Conservation (phyloP, 2,888 invertebrate genomes). For the Tetheella fluctuosa region DNA sequence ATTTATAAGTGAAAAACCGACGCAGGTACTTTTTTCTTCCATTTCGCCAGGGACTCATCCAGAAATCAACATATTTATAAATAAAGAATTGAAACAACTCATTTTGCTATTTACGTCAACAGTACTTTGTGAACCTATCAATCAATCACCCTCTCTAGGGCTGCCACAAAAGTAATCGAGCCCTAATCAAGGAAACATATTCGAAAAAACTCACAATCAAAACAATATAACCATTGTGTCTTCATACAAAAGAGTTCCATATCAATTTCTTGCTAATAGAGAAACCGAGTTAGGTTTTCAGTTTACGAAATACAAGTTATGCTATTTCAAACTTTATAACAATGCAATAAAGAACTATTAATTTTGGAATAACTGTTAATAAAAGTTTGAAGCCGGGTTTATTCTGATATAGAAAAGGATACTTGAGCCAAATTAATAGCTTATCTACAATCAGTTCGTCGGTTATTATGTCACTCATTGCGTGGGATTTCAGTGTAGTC, state of each 20-base stretch:
- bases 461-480: constrained; percentile 79
- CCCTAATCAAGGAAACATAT: constrained; percentile 62
- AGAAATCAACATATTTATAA: constrained; percentile 14
- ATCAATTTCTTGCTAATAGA: constrained; percentile 65
- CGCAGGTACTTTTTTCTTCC: too few species aligned
- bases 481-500: constrained; percentile 58
- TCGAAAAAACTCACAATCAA: constrained; percentile 57
- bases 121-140: constrained; percentile 42
- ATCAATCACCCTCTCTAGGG: constrained; percentile 58
- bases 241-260: constrained; percentile 63
- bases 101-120: background rate
- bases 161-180: constrained; percentile 34
- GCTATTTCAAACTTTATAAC: constrained; percentile 28
- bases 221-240: constrained; percentile 71
- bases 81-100: background rate
- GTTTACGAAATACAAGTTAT: background rate
- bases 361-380: constrained; percentile 14
- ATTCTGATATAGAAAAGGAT: constrained; percentile 67
- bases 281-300: constrained; percentile 29
- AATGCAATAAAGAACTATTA: constrained; percentile 21
- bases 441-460: constrained; percentile 75
- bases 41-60: too few species aligned
- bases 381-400: constrained; percentile 38
- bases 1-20: too few species aligned
- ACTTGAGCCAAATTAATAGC: constrained; percentile 81